phyloP scores from a whole-genome alignment of 2,113 vertebrate species.

The Urocynchramus pylzowi region DNA sequence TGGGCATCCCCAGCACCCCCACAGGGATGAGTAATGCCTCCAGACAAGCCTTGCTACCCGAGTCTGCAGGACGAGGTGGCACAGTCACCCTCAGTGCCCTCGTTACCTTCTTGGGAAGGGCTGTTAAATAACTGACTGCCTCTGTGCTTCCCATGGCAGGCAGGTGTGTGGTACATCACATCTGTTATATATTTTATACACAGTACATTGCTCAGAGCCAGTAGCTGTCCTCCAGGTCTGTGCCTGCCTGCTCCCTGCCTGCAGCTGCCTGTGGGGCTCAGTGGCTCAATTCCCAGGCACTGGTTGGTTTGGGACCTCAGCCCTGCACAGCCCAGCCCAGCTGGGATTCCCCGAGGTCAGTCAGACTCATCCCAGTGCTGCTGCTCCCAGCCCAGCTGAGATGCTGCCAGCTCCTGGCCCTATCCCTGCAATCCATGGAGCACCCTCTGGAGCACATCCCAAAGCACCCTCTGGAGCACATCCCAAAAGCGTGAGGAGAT shows the following conservation, averaged over 20 bases:
- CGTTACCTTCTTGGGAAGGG: background rate
- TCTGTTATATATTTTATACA: background rate
- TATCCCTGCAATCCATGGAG: background rate
- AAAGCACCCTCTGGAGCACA: background rate
- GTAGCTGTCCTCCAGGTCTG: background rate
- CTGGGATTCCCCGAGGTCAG: rapidly evolving
- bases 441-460: background rate
- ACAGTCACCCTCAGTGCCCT: rapidly evolving
- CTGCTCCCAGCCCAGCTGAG: background rate
- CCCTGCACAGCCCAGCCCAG: background rate
- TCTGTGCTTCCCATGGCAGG: background rate
- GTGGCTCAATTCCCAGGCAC: background rate
- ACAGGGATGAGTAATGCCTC: rapidly evolving
- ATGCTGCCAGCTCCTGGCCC: background rate
- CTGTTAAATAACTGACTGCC: rapidly evolving
- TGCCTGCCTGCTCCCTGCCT: background rate
- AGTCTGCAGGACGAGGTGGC: background rate
- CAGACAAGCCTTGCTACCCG: background rate
- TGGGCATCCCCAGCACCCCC: rapidly evolving
- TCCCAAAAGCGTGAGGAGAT: background rate
- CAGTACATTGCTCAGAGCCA: background rate
- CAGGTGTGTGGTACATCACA: rapidly evolving
- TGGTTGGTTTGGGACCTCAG: background rate
- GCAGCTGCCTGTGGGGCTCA: background rate
- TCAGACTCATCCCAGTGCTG: background rate